phyloP scores from a whole-genome alignment of 2,888 invertebrate species.

The Cerastoderma edule region DNA sequence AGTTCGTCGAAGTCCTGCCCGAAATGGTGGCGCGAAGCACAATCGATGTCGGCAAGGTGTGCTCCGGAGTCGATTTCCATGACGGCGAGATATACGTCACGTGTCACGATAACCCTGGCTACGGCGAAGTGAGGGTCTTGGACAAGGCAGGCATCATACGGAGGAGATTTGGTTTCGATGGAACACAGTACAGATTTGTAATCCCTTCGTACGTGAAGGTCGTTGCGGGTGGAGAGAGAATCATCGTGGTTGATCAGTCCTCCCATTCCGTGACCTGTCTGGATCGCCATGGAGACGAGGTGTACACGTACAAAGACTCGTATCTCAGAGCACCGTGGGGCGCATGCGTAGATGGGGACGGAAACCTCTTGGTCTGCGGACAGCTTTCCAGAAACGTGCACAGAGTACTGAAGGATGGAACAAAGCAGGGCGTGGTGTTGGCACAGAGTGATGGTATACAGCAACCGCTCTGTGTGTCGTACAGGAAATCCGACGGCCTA shows the following conservation, averaged over 20 bases:
- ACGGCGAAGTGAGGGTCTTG: constrained; percentile 3
- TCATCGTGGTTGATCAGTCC: not conserved
- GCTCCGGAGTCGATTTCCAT: constrained; percentile 2
- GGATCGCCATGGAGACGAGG: not conserved
- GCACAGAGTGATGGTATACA: not conserved
- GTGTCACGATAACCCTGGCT: not conserved
- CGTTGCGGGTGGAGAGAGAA: not conserved
- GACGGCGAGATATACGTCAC: constrained; percentile 7
- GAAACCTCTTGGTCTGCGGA: not conserved
- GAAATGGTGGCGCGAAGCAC: not conserved
- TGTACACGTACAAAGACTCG: not conserved
- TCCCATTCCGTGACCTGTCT: not conserved
- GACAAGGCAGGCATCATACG: not conserved
- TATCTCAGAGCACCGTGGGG: not conserved
- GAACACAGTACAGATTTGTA: not conserved
- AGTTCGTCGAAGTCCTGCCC: not conserved
- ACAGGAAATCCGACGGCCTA: not conserved
- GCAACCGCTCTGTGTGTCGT: not conserved
- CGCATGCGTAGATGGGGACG: not conserved
- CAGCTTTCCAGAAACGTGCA: not conserved
- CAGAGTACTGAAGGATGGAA: not conserved
- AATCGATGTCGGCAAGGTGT: not conserved
- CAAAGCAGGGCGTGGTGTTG: not conserved
- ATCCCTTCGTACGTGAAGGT: not conserved
- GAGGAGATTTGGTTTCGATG: not conserved